These are phyloP conservation scores for Montipora sp. DNA, from an alignment of 64 coral and sea anemone species.

Conservation along the genomic window DNA sequence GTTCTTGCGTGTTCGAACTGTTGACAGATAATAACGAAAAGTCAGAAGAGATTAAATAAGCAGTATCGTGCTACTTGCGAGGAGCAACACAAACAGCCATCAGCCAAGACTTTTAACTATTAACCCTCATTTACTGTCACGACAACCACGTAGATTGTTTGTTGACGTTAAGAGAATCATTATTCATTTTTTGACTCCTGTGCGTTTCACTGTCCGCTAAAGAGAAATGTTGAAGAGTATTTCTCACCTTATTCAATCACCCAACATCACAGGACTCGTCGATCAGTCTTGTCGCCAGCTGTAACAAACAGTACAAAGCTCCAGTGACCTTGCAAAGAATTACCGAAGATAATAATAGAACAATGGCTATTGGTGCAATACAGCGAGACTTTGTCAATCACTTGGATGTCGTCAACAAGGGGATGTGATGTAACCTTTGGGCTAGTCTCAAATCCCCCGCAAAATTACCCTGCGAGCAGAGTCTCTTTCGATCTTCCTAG, in stretches of 20 bases:
- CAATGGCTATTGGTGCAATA: constrained; percentile 14
- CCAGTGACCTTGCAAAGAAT: not conserved
- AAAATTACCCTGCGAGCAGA: not conserved
- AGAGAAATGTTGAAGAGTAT: not conserved
- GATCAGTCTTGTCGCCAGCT: not conserved
- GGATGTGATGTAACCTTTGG: not conserved
- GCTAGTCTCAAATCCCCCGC: not conserved
- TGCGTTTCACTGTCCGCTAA: not conserved
- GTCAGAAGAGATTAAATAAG: constrained; percentile 18
- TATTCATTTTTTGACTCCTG: not conserved
- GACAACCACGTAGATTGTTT: not conserved
- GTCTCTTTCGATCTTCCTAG: not conserved
- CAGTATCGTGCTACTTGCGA: not conserved
- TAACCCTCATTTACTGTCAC: constrained; percentile 2
- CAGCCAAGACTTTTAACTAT: not conserved
- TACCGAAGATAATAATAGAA: constrained; percentile 37
- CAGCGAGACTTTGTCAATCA: constrained; percentile 29
- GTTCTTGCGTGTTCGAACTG: constrained; percentile 3
- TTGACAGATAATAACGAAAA: constrained; percentile 46
- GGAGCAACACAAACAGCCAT: not conserved
- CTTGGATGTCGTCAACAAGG: not conserved
- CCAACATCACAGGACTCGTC: not conserved
- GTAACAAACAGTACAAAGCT: not conserved
- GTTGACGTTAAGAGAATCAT: not conserved
- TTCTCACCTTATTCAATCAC: constrained; percentile 41